phyloP scores from a whole-genome alignment of 2,888 invertebrate genomes.

The Phlogophora meticulosa region DNA sequence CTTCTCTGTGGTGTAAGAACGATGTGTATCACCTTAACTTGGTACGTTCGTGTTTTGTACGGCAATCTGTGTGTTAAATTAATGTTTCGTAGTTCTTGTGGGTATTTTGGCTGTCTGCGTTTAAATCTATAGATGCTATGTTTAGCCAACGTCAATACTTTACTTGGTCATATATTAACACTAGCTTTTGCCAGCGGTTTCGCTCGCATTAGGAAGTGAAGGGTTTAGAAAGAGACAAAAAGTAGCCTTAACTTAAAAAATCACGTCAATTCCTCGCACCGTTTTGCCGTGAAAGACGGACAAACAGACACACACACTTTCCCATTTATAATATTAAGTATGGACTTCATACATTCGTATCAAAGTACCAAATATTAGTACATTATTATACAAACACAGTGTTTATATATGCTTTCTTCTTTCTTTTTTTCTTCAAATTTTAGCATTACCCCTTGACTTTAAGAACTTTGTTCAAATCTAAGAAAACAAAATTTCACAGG shows the following conservation, averaged over 20 bases:
- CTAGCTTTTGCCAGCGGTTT: too few species aligned
- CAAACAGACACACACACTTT: too few species aligned
- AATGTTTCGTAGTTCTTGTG: slow-evolving; percentile 16
- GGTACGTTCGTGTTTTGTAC: slow-evolving; percentile 42
- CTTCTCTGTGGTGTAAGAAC: slow-evolving; percentile 58
- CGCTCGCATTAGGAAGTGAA: too few species aligned
- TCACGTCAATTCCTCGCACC: too few species aligned
- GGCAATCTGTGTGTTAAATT: slow-evolving; percentile 33
- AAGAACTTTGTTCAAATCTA: not conserved
- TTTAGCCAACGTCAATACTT: not conserved
- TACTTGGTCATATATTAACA: not conserved
- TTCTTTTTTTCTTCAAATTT: not conserved
- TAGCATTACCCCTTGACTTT: not conserved
- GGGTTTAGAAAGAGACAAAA: too few species aligned
- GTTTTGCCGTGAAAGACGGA: too few species aligned
- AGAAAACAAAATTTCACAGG: slow-evolving; percentile 12
- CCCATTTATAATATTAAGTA: too few species aligned
- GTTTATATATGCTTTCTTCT: too few species aligned
- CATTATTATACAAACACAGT: too few species aligned
- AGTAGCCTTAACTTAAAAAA: too few species aligned
- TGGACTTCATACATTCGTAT: too few species aligned
- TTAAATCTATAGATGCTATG: not conserved
- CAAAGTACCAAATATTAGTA: too few species aligned
- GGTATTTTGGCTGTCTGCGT: not conserved
- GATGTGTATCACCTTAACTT: slow-evolving; percentile 53